Evolutionary conservation across 2,797 vertebrate species (phyloP).

Genomic region (Psittacula echo): DNA sequence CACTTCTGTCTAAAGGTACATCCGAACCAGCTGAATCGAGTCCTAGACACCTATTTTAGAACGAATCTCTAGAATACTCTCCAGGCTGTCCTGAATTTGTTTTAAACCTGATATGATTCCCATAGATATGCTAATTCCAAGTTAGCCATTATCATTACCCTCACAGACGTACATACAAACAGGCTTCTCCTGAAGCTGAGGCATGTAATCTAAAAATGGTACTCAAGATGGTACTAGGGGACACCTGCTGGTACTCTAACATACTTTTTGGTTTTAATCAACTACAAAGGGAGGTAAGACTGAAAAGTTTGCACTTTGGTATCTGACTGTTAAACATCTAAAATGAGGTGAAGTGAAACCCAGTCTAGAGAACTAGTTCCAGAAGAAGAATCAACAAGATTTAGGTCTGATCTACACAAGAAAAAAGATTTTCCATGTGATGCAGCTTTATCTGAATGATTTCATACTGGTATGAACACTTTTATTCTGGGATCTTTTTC

Average conservation of each 20-base stretch:
- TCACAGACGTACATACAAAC: background rate
- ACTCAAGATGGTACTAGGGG: rapidly evolving
- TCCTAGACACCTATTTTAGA: background rate
- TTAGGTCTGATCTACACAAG: background rate
- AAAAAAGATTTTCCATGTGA: background rate
- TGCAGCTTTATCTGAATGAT: background rate
- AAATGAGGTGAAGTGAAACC: background rate
- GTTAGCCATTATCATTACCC: background rate
- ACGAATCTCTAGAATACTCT: background rate
- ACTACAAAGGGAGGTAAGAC: background rate
- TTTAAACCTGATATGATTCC: background rate
- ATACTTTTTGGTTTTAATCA: background rate
- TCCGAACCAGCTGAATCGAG: background rate
- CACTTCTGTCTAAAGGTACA: background rate
- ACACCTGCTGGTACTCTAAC: background rate
- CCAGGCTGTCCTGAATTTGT: background rate
- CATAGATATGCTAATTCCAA: background rate
- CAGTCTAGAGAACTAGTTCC: background rate
- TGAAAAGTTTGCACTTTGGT: background rate
- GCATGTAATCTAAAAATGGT: background rate
- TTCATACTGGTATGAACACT: background rate
- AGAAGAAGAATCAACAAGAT: background rate
- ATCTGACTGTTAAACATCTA: background rate
- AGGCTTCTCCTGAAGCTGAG: background rate
- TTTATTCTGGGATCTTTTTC: background rate